Evolutionary conservation across 2,113 vertebrate genomes (phyloP).

Genomic region (Plectropomus leopardus): DNA sequence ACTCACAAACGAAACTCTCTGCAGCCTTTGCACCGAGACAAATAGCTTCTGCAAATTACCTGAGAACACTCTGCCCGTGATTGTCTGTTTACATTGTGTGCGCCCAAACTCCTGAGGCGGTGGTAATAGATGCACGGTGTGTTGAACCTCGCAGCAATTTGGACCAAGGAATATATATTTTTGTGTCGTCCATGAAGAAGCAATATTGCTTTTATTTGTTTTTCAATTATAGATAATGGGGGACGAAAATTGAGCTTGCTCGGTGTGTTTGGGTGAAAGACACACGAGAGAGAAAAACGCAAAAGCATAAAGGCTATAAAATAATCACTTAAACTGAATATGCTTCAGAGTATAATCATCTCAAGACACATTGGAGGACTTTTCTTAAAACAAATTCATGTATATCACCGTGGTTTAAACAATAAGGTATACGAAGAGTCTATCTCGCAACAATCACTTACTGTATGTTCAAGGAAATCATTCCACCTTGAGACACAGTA

Average conservation of each 20-base stretch:
- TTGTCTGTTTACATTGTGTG: conserved; percentile 59
- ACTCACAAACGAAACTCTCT: conserved; percentile 37
- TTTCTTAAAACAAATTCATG: background rate
- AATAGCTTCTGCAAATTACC: conserved; percentile 65
- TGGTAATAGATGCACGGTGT: conserved; percentile 35
- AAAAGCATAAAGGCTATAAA: conserved; percentile 3
- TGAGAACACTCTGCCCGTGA: conserved; percentile 58
- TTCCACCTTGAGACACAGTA: background rate
- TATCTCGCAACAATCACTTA: background rate
- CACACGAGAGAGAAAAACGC: background rate
- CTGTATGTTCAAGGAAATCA: background rate
- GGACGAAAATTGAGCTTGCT: conserved; percentile 25
- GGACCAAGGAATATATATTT: conserved; percentile 31
- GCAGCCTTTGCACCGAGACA: conserved; percentile 52
- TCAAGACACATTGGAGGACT: background rate
- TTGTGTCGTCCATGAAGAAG: conserved; percentile 26
- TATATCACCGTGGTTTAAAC: background rate
- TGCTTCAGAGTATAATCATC: background rate
- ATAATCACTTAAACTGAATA: conserved; percentile 28
- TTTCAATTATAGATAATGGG: conserved; percentile 73
- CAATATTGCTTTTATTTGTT: conserved; percentile 63
- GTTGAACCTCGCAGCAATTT: conserved; percentile 44
- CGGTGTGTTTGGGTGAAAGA: background rate
- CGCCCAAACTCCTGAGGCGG: conserved; percentile 32
- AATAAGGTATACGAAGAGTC: background rate